Percentiles rank a stretch among this genome's conserved stretches.
Conservation (phyloP, 2,888 invertebrate genomes). For the Brachynemurus nebulosus region DNA sequence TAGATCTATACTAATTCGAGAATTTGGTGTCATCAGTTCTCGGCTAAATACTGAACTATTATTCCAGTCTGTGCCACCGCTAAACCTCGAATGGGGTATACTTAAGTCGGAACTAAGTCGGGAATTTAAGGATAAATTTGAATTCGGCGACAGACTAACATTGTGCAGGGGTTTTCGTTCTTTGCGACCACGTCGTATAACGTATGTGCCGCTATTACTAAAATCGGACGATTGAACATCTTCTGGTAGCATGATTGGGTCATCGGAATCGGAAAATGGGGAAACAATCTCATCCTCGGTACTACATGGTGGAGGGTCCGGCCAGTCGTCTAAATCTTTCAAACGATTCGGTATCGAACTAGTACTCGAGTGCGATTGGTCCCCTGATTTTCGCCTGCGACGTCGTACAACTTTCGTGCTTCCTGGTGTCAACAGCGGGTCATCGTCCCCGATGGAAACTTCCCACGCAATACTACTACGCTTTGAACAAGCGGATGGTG, state of each 20-base stretch:
- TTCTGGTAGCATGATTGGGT: conserved; percentile 18
- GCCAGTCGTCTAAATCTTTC: conserved; percentile 59
- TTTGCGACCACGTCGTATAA: conserved; percentile 59
- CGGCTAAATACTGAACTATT: conserved; percentile 39
- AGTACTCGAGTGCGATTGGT: conserved; percentile 49
- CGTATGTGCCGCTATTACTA: conserved; percentile 60
- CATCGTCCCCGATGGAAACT: conserved; percentile 59
- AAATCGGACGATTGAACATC: conserved; percentile 33
- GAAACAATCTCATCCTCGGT: conserved; percentile 54
- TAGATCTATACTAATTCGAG: conserved; percentile 53
- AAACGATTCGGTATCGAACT: conserved; percentile 57
- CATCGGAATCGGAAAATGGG: conserved; percentile 50
- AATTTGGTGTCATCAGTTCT: conserved; percentile 45
- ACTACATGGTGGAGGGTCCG: conserved; percentile 52
- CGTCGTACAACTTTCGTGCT: conserved; percentile 51
- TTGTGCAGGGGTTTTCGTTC: conserved; percentile 51
- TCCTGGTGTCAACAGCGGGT: conserved; percentile 54
- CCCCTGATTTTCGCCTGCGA: conserved; percentile 40
- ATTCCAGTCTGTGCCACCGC: conserved; percentile 32
- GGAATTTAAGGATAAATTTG: conserved; percentile 43
- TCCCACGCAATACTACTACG: conserved; percentile 79
- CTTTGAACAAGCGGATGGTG: conserved; percentile 42
- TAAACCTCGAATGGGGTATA: conserved; percentile 42
- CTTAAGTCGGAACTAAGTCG: conserved; percentile 48
- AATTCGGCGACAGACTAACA: conserved; percentile 38